Base-by-base conservation (phyloP, 2,888 invertebrate species). In the Neoitamus cyanurus region DNA sequence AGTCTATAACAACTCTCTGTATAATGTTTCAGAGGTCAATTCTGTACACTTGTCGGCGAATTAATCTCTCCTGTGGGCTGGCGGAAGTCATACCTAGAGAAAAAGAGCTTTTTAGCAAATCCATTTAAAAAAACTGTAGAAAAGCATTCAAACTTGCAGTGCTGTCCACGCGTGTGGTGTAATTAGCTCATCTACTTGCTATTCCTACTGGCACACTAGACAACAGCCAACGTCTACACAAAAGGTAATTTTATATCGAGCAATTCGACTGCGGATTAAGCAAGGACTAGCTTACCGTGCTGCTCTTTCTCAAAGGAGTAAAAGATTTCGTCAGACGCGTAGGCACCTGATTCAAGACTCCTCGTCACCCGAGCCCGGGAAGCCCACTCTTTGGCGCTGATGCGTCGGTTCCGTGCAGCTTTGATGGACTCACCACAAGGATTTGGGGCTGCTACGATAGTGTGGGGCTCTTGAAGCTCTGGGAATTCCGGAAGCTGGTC, bases 281-380 rank as follows among this genome's bases (percentile, higher is more conserved):
- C 34, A 34, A 77, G 13, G 5, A 42, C 46, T 77, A 46, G 77
- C 77, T 77, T 77, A 78, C 58, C 58, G 42, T 46, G 31, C 11
- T 90, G 90, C 87, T 90, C 90, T 87, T 90, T 90, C 87, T 90
- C 90, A 87, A 90, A 90, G 83, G 90, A 90, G 86, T 89, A 90
- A 78, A 89, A 90, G 36, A 89, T 89, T 34, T 90, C 90, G 87
- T 90, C 90, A 77, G 90, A 90, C 11, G 42, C 85, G 88, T 88
- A 70, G 89, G 88, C 88, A 89, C 46, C 46, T 58, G 83, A 15
- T 46, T 73, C 73, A 15, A 83, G 31, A 58, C 70, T 83, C 31
- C 72, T 83, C 4, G 72, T 15, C 13, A 30, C 42, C 46, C 69
- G 70, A 0, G 68, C 46, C 15, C 31, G 15, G 11, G 15, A 4